A percentile compares a stretch with the other conserved stretches of the same genome.
Conservation (phyloP, 2,888 invertebrate genomes). For the Eustalomyia histrio region DNA sequence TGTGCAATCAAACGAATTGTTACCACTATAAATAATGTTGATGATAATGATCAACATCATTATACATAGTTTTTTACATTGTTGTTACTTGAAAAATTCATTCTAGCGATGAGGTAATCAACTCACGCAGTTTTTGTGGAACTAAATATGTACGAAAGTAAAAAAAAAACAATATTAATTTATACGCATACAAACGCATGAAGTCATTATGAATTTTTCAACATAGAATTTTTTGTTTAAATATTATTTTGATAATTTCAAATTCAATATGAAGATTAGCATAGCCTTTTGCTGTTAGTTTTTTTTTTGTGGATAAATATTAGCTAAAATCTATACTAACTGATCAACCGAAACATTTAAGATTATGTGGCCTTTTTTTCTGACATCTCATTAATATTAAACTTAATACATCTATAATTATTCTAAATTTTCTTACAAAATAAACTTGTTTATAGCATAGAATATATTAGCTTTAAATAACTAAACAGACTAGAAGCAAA, state of each 20-base stretch:
- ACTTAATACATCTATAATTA: too few species aligned
- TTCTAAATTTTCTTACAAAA: conserved; percentile 18
- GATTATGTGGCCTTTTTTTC: neutral
- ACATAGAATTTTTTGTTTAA: conserved; percentile 7
- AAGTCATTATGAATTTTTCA: conserved; percentile 32
- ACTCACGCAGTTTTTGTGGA: conserved; percentile 59
- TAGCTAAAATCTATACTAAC: neutral
- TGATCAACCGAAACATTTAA: neutral
- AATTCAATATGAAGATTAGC: neutral
- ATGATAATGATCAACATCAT: conserved; percentile 23
- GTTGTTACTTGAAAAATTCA: conserved; percentile 38
- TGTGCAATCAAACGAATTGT: neutral
- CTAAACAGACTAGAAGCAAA: neutral
- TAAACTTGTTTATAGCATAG: conserved; percentile 19
- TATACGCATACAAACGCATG: conserved; percentile 51
- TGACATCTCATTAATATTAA: conserved; percentile 11
- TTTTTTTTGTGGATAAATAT: neutral
- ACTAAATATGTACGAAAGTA: neutral
- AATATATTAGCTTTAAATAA: neutral
- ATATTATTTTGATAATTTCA: conserved; percentile 7
- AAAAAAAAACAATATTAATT: conserved; percentile 22
- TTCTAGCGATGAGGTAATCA: conserved; percentile 63
- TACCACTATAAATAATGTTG: conserved; percentile 1
- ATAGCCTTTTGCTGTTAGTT: too few species aligned
- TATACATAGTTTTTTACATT: conserved; percentile 38